Evolutionary conservation across 2,888 invertebrate genomes (phyloP).

Genomic region (Syrista parreyssii): DNA sequence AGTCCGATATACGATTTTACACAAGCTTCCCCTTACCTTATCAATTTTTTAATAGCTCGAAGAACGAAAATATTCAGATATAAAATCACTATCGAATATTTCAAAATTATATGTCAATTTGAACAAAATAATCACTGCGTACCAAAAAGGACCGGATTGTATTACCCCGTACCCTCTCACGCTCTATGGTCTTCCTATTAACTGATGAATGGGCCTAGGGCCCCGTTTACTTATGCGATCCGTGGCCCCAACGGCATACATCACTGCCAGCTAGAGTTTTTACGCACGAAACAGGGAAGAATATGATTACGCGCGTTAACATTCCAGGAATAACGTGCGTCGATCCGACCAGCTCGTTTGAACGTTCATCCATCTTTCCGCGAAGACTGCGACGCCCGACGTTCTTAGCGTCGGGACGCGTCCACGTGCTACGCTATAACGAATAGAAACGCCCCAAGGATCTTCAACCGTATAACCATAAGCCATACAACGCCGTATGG

Average conservation of each 20-base stretch:
- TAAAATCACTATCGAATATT: no score
- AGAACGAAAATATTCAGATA: no score
- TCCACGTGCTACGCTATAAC: not conserved
- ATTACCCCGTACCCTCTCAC: not conserved
- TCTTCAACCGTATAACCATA: not conserved
- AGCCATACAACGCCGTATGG: not conserved
- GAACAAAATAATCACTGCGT: not conserved
- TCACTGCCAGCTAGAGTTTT: constrained; percentile 59
- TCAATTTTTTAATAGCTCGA: not conserved
- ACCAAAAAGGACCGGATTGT: not conserved
- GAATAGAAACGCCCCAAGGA: not conserved
- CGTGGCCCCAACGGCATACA: constrained; percentile 57
- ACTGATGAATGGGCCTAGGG: constrained; percentile 57
- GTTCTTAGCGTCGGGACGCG: not conserved
- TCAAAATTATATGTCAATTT: not conserved
- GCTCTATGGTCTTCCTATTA: constrained; percentile 32
- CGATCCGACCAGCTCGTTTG: constrained; percentile 31
- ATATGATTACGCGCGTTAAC: constrained; percentile 60
- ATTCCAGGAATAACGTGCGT: constrained; percentile 54
- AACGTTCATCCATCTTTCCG: constrained; percentile 34
- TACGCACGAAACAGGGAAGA: constrained; percentile 56
- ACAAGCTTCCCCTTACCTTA: not conserved
- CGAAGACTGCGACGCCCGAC: not conserved
- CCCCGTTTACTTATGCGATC: constrained; percentile 58
- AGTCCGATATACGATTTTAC: not conserved